phyloP scores from a whole-genome alignment of 2,113 vertebrate genomes.

The Agelaius phoeniceus region DNA sequence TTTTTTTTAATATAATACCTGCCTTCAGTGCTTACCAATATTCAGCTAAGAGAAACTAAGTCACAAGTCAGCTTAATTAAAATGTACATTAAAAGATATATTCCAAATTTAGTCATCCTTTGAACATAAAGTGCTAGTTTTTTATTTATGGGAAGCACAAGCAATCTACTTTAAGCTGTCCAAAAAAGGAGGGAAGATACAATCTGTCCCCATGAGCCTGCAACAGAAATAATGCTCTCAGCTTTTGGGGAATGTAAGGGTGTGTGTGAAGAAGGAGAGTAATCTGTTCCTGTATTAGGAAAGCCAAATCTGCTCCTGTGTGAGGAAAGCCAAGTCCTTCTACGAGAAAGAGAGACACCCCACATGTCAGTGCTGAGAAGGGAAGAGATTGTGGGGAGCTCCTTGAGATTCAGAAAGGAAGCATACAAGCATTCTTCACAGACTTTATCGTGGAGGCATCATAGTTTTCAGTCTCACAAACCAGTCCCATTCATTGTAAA shows the following conservation, averaged over 20 bases:
- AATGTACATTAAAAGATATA: neutral
- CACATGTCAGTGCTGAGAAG: neutral
- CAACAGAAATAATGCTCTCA: conserved; percentile 13
- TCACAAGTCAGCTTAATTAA: neutral
- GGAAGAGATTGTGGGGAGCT: neutral
- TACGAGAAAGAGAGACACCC: neutral
- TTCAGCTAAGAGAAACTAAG: neutral
- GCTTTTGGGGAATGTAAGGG: neutral
- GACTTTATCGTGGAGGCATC: neutral
- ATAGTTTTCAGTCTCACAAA: neutral
- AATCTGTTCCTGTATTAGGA: conserved; percentile 16
- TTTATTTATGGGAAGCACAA: conserved; percentile 9
- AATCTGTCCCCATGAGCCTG: conserved; percentile 17
- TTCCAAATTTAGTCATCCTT: conserved; percentile 15
- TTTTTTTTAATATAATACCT: neutral
- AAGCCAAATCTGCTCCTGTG: neutral
- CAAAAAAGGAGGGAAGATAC: conserved; percentile 33
- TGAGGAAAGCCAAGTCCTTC: conserved; percentile 12
- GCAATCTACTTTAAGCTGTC: conserved; percentile 3
- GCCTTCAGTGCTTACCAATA: neutral
- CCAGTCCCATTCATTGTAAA: neutral
- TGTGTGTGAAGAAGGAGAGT: neutral
- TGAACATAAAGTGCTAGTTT: neutral
- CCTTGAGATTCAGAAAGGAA: neutral
- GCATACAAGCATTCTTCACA: neutral